phyloP scores from a whole-genome alignment of 2,888 invertebrate species.

The Acanthosoma haemorrhoidale region DNA sequence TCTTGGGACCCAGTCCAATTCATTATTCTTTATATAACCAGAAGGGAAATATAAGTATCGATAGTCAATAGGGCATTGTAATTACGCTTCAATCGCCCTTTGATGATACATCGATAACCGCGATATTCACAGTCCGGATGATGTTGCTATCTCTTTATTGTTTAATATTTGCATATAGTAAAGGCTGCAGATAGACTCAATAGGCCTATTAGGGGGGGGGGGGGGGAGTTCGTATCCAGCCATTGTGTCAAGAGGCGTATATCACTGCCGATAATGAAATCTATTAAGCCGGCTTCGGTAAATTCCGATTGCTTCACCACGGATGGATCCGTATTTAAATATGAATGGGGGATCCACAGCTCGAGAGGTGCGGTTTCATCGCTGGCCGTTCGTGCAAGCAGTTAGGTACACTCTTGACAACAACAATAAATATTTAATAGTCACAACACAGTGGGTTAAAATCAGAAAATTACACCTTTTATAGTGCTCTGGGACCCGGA shows the following conservation, averaged over 20 bases:
- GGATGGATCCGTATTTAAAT: constrained; percentile 11
- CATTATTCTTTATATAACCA: neutral
- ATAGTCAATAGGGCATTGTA: constrained; percentile 2
- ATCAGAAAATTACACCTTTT: no score
- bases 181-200: neutral
- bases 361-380: neutral
- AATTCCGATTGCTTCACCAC: neutral
- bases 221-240: neutral
- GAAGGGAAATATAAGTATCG: neutral
- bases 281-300: constrained; percentile 8
- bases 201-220: neutral
- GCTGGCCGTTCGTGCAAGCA: neutral
- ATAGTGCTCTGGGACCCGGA: no score
- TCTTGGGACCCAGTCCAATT: neutral
- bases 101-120: constrained; percentile 5
- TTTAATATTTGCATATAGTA: constrained; percentile 8
- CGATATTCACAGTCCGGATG: no score
- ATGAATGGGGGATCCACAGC: neutral
- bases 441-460: no score
- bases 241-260: neutral
- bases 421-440: neutral
- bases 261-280: constrained; percentile 9
- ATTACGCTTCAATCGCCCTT: constrained; percentile 1
- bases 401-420: neutral
- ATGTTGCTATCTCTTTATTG: constrained; percentile 14